These are phyloP conservation scores for Subacronicta megacephala DNA, from an alignment of 2,888 invertebrate genomes.

Conservation along the genomic window DNA sequence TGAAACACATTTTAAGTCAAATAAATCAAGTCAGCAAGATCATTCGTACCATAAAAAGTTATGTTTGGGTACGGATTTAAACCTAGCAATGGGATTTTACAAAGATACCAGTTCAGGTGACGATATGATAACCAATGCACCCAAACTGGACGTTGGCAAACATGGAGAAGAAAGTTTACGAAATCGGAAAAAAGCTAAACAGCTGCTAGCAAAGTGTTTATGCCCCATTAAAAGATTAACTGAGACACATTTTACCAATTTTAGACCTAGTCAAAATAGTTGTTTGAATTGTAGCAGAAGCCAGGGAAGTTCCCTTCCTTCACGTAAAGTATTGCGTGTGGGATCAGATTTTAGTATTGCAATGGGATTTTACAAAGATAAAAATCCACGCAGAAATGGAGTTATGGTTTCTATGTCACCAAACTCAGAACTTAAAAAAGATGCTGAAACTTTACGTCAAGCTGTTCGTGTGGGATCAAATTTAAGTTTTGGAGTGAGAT, in stretches of 20 bases:
- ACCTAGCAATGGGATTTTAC: slow-evolving; percentile 54
- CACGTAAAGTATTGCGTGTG: slow-evolving; percentile 33
- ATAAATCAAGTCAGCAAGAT: neutral
- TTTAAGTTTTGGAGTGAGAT: too few relatives aligned
- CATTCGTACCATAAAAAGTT: slow-evolving; percentile 17
- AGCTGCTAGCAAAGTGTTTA: too few relatives aligned
- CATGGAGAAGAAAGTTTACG: too few relatives aligned
- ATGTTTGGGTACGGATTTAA: slow-evolving; percentile 51
- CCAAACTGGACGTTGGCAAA: too few relatives aligned
- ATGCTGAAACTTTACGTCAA: neutral
- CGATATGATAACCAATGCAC: neutral
- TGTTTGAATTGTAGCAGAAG: too few relatives aligned
- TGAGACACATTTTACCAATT: too few relatives aligned
- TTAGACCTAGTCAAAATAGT: too few relatives aligned
- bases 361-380: slow-evolving; percentile 56
- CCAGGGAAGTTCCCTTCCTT: slow-evolving; percentile 13
- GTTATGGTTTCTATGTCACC: neutral
- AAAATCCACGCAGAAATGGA: neutral
- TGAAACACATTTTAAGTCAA: neutral
- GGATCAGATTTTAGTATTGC: slow-evolving; percentile 55
- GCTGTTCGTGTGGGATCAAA: too few relatives aligned
- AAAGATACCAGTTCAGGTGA: slow-evolving; percentile 33
- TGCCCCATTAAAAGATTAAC: too few relatives aligned
- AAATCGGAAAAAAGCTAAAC: too few relatives aligned
- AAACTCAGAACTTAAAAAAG: neutral